Evolutionary conservation across 2,797 vertebrate genomes (phyloP).

Genomic region (Halcyon chelicuti): DNA sequence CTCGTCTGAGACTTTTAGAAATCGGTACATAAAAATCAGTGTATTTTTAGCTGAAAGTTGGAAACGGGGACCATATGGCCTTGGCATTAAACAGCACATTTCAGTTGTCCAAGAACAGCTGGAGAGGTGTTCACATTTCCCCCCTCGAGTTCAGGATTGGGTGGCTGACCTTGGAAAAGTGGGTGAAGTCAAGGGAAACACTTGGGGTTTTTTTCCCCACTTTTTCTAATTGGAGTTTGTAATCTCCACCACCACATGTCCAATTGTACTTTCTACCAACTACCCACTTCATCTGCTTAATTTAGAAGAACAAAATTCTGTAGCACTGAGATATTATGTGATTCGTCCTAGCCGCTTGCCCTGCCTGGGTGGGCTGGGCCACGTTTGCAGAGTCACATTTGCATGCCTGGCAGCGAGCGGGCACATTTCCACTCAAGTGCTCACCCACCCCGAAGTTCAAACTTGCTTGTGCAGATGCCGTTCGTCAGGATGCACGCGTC

Average conservation of each 20-base stretch:
- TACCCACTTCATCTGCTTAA: neutral
- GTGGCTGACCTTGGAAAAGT: neutral
- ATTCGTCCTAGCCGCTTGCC: neutral
- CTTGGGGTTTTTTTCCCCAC: neutral
- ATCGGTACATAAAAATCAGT: neutral
- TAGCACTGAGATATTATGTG: rapidly evolving
- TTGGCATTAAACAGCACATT: neutral
- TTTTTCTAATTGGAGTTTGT: neutral
- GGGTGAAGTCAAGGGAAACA: neutral
- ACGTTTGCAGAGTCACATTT: neutral
- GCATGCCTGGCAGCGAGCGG: rapidly evolving
- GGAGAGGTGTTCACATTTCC: rapidly evolving
- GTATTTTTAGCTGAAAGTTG: neutral
- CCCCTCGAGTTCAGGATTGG: neutral
- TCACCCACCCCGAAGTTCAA: neutral
- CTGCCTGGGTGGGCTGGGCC: neutral
- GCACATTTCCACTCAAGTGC: rapidly evolving
- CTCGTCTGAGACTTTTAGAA: neutral
- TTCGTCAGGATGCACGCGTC: neutral
- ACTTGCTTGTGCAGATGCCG: neutral
- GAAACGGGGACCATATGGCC: neutral
- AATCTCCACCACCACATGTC: neutral
- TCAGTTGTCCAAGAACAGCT: neutral
- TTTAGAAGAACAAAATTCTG: neutral
- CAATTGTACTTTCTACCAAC: neutral